A percentile compares a stretch with the other conserved stretches of the same genome.
Evolutionary conservation across 1,140 invertebrate species (phyloP).

Genomic region (Drosophila tropicalis): DNA sequence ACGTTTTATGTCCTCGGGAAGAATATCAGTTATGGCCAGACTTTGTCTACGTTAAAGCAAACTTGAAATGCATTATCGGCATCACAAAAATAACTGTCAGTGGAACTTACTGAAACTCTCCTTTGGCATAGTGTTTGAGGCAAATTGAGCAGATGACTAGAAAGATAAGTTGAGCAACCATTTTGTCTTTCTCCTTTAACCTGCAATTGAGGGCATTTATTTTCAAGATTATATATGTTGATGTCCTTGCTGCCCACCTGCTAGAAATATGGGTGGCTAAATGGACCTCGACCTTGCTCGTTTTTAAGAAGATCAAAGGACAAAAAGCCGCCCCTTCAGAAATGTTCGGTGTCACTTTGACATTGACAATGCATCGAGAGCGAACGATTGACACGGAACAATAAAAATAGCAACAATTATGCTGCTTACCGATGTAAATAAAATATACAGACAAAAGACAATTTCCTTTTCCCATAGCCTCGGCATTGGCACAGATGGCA

Average conservation of each 20-base stretch:
- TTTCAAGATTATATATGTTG: constrained; percentile 6
- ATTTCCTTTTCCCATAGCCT: constrained; percentile 61
- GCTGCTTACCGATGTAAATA: constrained; percentile 71
- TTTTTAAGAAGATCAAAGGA: constrained; percentile 54
- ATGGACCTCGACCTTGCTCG: constrained; percentile 49
- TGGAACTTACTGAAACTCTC: constrained; percentile 79
- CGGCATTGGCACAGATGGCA: constrained; percentile 62
- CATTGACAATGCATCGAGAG: constrained; percentile 77
- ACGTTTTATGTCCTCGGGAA: constrained; percentile 92
- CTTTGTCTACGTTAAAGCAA: constrained; percentile 85
- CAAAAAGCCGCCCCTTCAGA: constrained; percentile 37
- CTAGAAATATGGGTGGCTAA: neutral
- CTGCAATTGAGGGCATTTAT: constrained; percentile 7
- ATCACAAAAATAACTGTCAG: neutral
- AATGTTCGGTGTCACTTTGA: constrained; percentile 47
- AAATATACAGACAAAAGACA: constrained; percentile 49
- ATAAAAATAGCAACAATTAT: constrained; percentile 78
- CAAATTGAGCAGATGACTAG: constrained; percentile 76
- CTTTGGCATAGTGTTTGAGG: constrained; percentile 70
- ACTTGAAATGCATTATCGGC: neutral
- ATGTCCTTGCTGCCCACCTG: constrained; percentile 29
- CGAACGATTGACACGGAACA: neutral
- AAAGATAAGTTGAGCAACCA: constrained; percentile 73
- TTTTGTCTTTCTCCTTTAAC: constrained; percentile 34
- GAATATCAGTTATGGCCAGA: constrained; percentile 91